phyloP scores from a whole-genome alignment of 2,797 vertebrate species.

The Cichlasoma orientale region DNA sequence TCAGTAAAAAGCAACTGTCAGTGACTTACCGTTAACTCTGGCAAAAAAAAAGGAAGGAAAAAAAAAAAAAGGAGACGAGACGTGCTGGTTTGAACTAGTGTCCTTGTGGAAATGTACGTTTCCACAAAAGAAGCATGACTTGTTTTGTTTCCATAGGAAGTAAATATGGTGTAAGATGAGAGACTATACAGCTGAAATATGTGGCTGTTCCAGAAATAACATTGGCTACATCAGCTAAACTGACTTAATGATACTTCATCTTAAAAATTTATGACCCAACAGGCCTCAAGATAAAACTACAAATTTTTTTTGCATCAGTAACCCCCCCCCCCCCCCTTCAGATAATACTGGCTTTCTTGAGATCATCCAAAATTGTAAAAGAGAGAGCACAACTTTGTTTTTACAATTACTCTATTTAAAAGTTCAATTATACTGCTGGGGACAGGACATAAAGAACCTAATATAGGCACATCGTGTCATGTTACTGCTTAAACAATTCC shows the following conservation, averaged over 20 bases:
- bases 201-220: slow-evolving; percentile 34
- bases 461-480: neutral
- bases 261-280: slow-evolving; percentile 29
- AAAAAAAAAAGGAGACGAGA: neutral
- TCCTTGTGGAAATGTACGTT: slow-evolving; percentile 23
- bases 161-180: slow-evolving; percentile 40
- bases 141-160: slow-evolving; percentile 55
- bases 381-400: neutral
- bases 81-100: slow-evolving; percentile 18
- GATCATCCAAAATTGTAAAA: neutral
- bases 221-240: slow-evolving; percentile 28
- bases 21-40: slow-evolving; percentile 14
- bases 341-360: neutral
- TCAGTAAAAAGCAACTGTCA: neutral
- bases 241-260: slow-evolving; percentile 48
- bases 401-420: neutral
- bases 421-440: neutral
- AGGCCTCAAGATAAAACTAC: slow-evolving; percentile 34
- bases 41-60: neutral
- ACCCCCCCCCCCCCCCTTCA: neutral
- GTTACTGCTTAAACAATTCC: neutral
- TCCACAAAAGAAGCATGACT: slow-evolving; percentile 26
- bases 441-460: neutral
- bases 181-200: slow-evolving; percentile 23
- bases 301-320: slow-evolving; percentile 13